A percentile compares a stretch with the other conserved stretches of the same genome.
Conservation (phyloP, 2,797 vertebrate genomes). For the Antrozous pallidus region DNA sequence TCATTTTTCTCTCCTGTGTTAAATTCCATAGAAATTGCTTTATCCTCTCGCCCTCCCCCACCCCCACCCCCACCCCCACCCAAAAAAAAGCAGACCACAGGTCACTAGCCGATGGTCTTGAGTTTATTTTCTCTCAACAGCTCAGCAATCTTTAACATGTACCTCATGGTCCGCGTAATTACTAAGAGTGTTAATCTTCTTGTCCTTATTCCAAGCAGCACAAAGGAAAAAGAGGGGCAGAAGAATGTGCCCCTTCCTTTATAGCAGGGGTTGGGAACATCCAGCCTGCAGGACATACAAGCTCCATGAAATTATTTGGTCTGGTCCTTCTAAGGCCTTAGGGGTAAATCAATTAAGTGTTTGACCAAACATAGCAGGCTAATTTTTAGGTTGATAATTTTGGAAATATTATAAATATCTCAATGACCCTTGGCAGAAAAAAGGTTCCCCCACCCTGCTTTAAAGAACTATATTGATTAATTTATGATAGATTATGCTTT, state of each 20-base stretch:
- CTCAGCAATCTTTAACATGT: background rate
- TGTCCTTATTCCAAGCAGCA: background rate
- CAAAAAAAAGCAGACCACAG: background rate
- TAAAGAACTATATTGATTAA: background rate
- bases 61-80: too few species aligned
- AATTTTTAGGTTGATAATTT: too few species aligned
- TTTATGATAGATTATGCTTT: background rate
- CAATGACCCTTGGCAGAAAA: too few species aligned
- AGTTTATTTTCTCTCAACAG: background rate
- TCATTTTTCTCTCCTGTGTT: conserved; percentile 6
- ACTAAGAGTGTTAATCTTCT: background rate
- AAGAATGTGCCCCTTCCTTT: background rate
- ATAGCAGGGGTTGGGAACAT: background rate
- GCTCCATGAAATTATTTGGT: too few species aligned
- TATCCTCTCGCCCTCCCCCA: rapidly evolving
- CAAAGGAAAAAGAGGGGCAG: background rate
- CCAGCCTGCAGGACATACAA: too few species aligned
- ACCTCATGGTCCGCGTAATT: background rate
- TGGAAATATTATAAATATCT: too few species aligned
- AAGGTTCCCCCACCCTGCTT: background rate
- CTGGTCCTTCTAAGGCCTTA: too few species aligned
- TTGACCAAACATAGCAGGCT: too few species aligned
- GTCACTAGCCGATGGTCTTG: background rate
- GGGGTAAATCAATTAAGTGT: too few species aligned
- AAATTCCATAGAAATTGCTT: conserved; percentile 18